A percentile compares a stretch with the other conserved stretches of the same genome.
phyloP scores from a whole-genome alignment of 2,888 invertebrate species.

The Smittia aterrima region DNA sequence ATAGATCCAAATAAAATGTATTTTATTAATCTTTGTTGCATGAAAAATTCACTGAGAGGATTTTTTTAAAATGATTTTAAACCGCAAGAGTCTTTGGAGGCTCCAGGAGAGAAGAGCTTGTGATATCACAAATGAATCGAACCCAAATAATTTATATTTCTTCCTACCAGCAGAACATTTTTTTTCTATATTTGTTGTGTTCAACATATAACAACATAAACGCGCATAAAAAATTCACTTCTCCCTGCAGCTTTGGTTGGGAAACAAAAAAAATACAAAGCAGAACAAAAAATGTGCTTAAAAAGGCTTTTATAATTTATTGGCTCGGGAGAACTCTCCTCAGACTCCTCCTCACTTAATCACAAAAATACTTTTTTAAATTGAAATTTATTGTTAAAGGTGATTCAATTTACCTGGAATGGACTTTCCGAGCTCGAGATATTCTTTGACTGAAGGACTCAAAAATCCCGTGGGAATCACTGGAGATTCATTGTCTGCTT shows the following conservation, averaged over 20 bases:
- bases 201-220: slow-evolving; percentile 11
- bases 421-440: slow-evolving; percentile 82
- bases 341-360: not conserved
- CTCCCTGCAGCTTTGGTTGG: not conserved
- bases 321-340: not conserved
- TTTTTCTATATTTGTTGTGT: slow-evolving; percentile 7
- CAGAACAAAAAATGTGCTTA: not conserved
- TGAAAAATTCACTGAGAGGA: not conserved
- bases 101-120: too few species aligned
- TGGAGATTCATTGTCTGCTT: slow-evolving; percentile 55
- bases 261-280: not conserved
- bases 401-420: slow-evolving; percentile 69
- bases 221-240: slow-evolving; percentile 1
- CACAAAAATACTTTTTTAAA: not conserved
- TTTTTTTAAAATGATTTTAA: not conserved
- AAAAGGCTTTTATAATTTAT: slow-evolving; percentile 11
- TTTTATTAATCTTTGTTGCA: not conserved
- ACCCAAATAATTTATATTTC: not conserved
- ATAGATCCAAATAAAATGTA: not conserved
- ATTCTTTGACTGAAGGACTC: slow-evolving; percentile 81
- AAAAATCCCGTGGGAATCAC: slow-evolving; percentile 74
- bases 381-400: not conserved
- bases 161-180: slow-evolving; percentile 5
- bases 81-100: too few species aligned
- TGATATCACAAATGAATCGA: too few species aligned